Conservation (phyloP, 35 echinoderm and acorn worm genomes). For the Chiridota heheva region DNA sequence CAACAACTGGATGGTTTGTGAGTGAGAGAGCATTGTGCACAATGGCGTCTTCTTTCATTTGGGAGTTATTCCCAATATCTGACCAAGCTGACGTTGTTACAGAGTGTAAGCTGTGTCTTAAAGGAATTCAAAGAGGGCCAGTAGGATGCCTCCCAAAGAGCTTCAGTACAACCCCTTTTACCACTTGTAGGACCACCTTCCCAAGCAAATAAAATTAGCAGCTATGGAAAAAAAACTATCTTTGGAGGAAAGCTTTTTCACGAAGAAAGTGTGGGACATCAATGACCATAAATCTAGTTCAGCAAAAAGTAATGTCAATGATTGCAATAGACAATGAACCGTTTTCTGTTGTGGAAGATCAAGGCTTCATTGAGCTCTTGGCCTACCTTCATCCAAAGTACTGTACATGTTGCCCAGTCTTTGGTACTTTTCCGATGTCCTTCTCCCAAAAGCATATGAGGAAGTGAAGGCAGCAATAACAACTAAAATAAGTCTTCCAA, state of each 20-base stretch:
- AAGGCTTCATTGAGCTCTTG: slow-evolving; percentile 3
- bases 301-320: slow-evolving; percentile 10
- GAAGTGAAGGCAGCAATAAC: not conserved
- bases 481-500: not conserved
- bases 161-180: too few relatives aligned
- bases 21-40: too few relatives aligned
- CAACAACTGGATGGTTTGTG: too few relatives aligned
- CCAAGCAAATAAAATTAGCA: not conserved
- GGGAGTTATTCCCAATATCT: too few relatives aligned
- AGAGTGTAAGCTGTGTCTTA: too few relatives aligned
- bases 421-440: slow-evolving; percentile 1
- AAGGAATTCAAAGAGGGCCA: too few relatives aligned
- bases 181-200: too few relatives aligned
- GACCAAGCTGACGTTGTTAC: too few relatives aligned
- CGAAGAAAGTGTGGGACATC: slow-evolving; percentile 7
- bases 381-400: not conserved
- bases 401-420: slow-evolving; percentile 1
- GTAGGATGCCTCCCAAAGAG: too few relatives aligned
- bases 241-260: slow-evolving; percentile 7
- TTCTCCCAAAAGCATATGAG: slow-evolving; percentile 3
- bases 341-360: not conserved
- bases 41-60: too few relatives aligned
- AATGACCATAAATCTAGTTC: not conserved
- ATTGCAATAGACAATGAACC: slow-evolving; percentile 9
- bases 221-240: not conserved